phyloP scores from a whole-genome alignment of 2,113 vertebrate species.

The Cichladusa arquata region DNA sequence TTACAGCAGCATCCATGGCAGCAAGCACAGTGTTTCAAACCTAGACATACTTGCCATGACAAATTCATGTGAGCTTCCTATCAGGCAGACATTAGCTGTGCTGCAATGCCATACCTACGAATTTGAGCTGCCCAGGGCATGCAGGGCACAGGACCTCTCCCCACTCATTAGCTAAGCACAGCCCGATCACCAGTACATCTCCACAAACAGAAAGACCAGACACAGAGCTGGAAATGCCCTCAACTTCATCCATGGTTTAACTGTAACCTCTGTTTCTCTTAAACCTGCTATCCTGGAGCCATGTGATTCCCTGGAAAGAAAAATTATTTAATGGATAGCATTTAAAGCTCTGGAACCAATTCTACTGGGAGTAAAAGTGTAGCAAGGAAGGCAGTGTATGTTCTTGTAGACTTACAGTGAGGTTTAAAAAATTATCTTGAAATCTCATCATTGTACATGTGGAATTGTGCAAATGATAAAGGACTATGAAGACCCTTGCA shows the following conservation, averaged over 20 bases:
- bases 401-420: neutral
- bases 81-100: neutral
- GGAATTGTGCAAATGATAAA: neutral
- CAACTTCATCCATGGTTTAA: neutral
- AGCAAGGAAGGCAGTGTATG: fast-evolving
- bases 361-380: neutral
- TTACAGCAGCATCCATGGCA: fast-evolving
- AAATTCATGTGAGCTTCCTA: neutral
- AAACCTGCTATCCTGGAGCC: neutral
- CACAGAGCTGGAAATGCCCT: neutral
- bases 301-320: neutral
- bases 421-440: neutral
- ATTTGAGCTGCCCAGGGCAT: neutral
- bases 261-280: neutral
- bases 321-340: neutral
- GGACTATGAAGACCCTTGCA: neutral
- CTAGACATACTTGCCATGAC: neutral
- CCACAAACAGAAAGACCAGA: neutral
- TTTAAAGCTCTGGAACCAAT: neutral
- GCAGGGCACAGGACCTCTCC: fast-evolving
- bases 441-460: neutral
- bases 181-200: fast-evolving
- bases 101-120: fast-evolving
- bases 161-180: neutral
- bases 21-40: neutral